Base-by-base conservation (phyloP, 2,888 invertebrate species). In the Lasiommata megera region DNA sequence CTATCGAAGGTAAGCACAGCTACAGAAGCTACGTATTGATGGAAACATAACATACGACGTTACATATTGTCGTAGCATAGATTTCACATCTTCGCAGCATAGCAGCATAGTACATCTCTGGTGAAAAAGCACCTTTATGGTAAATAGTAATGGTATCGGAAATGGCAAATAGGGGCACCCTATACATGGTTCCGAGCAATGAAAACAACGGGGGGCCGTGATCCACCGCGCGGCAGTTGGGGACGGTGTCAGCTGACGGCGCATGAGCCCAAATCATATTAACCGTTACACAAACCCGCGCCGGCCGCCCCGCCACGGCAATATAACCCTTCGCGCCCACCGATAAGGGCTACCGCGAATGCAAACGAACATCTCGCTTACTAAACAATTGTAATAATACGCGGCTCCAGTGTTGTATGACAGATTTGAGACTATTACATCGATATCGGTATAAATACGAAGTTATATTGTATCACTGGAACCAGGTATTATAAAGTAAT, bases 1-100 rank as follows among this genome's bases (percentile, higher is more conserved):
- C 82, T 83, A 83, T 84, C 83, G 82, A 83, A 82, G 82, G 82
- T 31, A n/a, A n/a, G n/a, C n/a, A n/a, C n/a, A n/a, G n/a, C n/a
- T n/a, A n/a, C n/a, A n/a, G n/a, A n/a, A n/a, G n/a, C n/a, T n/a
- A n/a, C n/a, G n/a, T n/a, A n/a, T n/a, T n/a, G n/a, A n/a, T n/a
- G n/a, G n/a, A n/a, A n/a, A n/a, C n/a, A n/a, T n/a, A n/a, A n/a
- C n/a, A n/a, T n/a, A n/a, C n/a, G n/a, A n/a, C n/a, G n/a, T n/a
- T n/a, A n/a, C n/a, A n/a, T n/a, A n/a, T n/a, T n/a, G n/a, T n/a
- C n/a, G n/a, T n/a, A n/a, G n/a, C n/a, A n/a, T n/a, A n/a, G n/a
- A n/a, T n/a, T n/a, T n/a, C n/a, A n/a, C n/a, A n/a, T n/a, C n/a
- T n/a, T n/a, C n/a, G n/a, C n/a, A n/a, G n/a, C n/a, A n/a, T n/a